phyloP scores from a whole-genome alignment of 2,113 vertebrate genomes.

The Dissostichus mawsoni region DNA sequence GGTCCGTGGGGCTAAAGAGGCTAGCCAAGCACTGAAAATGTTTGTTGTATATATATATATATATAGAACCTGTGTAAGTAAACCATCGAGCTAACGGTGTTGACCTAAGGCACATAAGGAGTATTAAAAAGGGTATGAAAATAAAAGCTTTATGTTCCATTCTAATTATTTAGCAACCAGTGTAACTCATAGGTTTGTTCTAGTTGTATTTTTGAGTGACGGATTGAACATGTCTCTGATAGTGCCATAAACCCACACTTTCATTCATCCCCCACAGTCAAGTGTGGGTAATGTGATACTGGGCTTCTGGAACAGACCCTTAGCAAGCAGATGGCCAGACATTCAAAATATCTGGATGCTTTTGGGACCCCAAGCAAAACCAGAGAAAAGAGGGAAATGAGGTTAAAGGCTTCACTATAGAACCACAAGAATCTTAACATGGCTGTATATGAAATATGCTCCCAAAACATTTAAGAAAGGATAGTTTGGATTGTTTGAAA shows the following conservation, averaged over 20 bases:
- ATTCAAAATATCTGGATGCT: slow-evolving; percentile 65
- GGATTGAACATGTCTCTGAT: neutral
- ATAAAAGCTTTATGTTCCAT: neutral
- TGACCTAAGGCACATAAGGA: neutral
- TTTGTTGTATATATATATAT: too few relatives aligned
- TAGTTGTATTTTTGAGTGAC: neutral
- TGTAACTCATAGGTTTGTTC: neutral
- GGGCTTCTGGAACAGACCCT: slow-evolving; percentile 47
- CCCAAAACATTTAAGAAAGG: neutral
- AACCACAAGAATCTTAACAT: slow-evolving; percentile 25
- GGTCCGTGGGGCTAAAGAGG: too few relatives aligned
- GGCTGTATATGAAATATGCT: neutral
- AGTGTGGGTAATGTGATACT: slow-evolving; percentile 70
- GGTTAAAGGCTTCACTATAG: slow-evolving; percentile 20
- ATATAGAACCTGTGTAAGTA: too few relatives aligned
- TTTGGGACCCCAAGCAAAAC: slow-evolving; percentile 12
- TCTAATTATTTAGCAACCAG: neutral
- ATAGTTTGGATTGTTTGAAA: too few relatives aligned
- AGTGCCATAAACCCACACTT: slow-evolving; percentile 32
- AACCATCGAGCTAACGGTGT: neutral
- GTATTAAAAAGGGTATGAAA: neutral
- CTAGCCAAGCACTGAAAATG: too few relatives aligned
- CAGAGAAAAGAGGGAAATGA: slow-evolving; percentile 25
- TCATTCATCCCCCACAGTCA: slow-evolving; percentile 49
- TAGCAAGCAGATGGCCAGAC: slow-evolving; percentile 73